Conservation (phyloP, 1,140 invertebrate genomes). For the Metopolophium dirhodum region DNA sequence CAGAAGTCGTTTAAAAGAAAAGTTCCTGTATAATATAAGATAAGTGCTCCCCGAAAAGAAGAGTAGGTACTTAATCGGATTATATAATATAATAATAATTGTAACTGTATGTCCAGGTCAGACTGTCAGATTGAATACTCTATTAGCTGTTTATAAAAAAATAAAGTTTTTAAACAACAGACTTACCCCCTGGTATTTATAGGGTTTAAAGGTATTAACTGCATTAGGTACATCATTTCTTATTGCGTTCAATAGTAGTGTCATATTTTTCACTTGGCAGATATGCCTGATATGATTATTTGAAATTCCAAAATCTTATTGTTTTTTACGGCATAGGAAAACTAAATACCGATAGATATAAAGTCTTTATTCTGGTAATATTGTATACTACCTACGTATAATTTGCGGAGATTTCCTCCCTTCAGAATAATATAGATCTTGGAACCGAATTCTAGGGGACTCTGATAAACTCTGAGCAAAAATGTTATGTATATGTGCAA, state of each 20-base stretch:
- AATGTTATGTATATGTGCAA: no score
- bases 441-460: no score
- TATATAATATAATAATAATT: background rate
- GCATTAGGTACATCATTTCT: background rate
- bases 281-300: no score
- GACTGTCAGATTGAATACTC: background rate
- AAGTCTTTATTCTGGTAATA: no score
- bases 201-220: background rate
- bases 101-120: background rate
- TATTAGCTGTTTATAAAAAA: background rate
- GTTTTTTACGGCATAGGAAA: no score
- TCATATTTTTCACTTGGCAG: background rate
- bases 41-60: background rate
- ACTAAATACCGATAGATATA: no score
- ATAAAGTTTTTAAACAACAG: background rate
- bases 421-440: no score
- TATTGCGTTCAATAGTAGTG: no score
- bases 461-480: no score
- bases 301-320: no score
- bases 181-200: background rate
- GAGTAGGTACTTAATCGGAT: background rate
- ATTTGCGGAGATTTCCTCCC: no score
- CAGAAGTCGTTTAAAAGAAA: background rate
- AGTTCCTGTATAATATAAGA: background rate
- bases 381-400: no score